Conservation (phyloP, 2,797 vertebrate genomes). For the Ptychobarbus kaznakovi region DNA sequence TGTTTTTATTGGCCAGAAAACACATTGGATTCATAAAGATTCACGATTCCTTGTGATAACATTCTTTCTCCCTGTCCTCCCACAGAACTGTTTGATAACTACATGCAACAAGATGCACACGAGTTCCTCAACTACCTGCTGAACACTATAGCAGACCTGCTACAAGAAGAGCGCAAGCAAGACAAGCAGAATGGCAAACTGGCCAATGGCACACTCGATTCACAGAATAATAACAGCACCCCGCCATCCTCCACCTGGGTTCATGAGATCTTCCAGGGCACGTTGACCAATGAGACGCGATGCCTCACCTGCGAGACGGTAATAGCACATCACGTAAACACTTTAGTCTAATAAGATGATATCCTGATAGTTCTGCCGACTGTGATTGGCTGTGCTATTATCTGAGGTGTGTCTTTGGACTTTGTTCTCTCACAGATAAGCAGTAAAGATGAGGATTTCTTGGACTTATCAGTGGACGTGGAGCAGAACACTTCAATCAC, state of each 20-base stretch:
- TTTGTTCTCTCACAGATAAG: slow-evolving; percentile 80
- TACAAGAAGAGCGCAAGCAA: slow-evolving; percentile 96
- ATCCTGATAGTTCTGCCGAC: slow-evolving; percentile 50
- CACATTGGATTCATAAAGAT: neutral
- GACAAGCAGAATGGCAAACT: slow-evolving; percentile 95
- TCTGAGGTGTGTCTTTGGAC: slow-evolving; percentile 66
- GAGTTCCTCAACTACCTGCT: slow-evolving; percentile 98
- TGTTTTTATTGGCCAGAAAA: neutral
- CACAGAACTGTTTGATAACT: slow-evolving; percentile 97
- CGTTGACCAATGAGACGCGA: slow-evolving; percentile 97
- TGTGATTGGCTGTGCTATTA: slow-evolving; percentile 67
- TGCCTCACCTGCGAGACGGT: slow-evolving; percentile 99
- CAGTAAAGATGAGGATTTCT: slow-evolving; percentile 93
- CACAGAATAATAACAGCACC: slow-evolving; percentile 94
- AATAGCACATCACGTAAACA: slow-evolving; percentile 48
- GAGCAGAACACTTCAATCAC: slow-evolving; percentile 92
- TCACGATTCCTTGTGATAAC: neutral
- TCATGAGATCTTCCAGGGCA: slow-evolving; percentile 99
- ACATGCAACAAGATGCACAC: slow-evolving; percentile 99
- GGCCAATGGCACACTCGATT: slow-evolving; percentile 87
- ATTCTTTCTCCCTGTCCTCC: neutral
- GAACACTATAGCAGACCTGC: slow-evolving; percentile 96
- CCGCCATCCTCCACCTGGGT: slow-evolving; percentile 93
- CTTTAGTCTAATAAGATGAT: neutral
- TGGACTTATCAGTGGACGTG: slow-evolving; percentile 90